These are phyloP conservation scores for Drosophila pallidifrons DNA, from an alignment of 1,140 invertebrate species.

Conservation along the genomic window DNA sequence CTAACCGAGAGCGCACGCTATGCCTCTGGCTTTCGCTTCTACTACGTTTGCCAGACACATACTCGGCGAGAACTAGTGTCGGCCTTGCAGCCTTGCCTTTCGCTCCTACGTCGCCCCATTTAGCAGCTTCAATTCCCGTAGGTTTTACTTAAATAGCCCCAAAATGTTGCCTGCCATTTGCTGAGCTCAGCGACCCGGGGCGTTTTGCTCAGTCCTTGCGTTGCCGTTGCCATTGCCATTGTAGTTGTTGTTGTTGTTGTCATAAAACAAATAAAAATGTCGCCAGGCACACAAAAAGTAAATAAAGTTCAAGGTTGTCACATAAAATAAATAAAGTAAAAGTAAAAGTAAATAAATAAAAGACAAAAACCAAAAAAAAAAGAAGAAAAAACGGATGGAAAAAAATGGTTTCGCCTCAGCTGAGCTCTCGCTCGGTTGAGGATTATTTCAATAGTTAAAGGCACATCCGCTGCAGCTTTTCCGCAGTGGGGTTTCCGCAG, in stretches of 20 bases:
- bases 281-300: constrained; percentile 74
- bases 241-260: constrained; percentile 49
- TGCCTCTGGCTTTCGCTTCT: neutral
- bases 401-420: constrained; percentile 47
- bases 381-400: constrained; percentile 12
- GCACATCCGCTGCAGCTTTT: constrained; percentile 80
- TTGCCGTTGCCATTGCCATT: constrained; percentile 19
- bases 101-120: neutral
- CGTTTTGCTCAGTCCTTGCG: constrained; percentile 26
- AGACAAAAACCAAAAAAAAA: constrained; percentile 3
- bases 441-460: constrained; percentile 75
- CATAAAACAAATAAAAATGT: constrained; percentile 82
- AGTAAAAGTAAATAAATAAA: constrained; percentile 61
- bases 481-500: constrained; percentile 64
- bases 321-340: constrained; percentile 40
- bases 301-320: constrained; percentile 79
- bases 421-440: constrained; percentile 34
- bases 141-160: constrained; percentile 54
- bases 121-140: constrained; percentile 27
- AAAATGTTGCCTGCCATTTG: constrained; percentile 55
- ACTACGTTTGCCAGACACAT: neutral
- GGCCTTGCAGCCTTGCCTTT: constrained; percentile 23
- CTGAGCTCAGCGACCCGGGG: constrained; percentile 50
- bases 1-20: constrained; percentile 3
- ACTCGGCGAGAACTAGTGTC: neutral